phyloP scores from a whole-genome alignment of 1,140 invertebrate genomes.

The Pogonognathellus flavescens region DNA sequence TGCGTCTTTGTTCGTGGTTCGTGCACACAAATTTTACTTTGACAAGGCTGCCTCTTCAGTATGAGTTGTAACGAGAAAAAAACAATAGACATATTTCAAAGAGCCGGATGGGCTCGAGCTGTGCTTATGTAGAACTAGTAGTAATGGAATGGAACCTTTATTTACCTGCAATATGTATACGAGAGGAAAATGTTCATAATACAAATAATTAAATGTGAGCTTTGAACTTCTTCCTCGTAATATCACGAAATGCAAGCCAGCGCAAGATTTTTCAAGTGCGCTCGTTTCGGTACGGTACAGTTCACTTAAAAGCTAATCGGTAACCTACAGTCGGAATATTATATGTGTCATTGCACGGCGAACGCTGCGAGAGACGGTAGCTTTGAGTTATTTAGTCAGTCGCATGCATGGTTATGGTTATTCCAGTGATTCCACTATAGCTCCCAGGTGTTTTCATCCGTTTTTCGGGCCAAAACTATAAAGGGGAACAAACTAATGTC shows the following conservation, averaged over 20 bases:
- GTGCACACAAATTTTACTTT: neutral
- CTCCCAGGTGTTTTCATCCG: constrained; percentile 50
- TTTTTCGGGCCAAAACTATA: constrained; percentile 26
- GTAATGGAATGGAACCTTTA: constrained; percentile 9
- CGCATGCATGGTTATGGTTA: constrained; percentile 8
- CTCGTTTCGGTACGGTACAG: neutral
- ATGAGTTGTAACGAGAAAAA: neutral
- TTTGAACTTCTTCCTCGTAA: too few relatives aligned
- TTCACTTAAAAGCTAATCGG: neutral
- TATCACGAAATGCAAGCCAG: too few relatives aligned
- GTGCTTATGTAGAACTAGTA: neutral
- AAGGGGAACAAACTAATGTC: constrained; percentile 15
- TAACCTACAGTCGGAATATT: constrained; percentile 22
- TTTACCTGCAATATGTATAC: neutral
- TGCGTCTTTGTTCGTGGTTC: neutral
- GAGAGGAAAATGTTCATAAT: neutral
- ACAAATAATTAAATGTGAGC: too few relatives aligned
- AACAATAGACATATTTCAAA: constrained; percentile 36
- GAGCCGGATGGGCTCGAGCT: constrained; percentile 24
- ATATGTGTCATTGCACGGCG: neutral
- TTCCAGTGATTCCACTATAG: constrained; percentile 34
- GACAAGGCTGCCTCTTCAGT: neutral
- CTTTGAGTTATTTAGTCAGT: constrained; percentile 33
- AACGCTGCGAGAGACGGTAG: constrained; percentile 18
- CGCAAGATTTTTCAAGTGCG: too few relatives aligned